These are phyloP conservation scores for Sesia bembeciformis DNA, from an alignment of 2,888 invertebrate species.

Conservation along the genomic window DNA sequence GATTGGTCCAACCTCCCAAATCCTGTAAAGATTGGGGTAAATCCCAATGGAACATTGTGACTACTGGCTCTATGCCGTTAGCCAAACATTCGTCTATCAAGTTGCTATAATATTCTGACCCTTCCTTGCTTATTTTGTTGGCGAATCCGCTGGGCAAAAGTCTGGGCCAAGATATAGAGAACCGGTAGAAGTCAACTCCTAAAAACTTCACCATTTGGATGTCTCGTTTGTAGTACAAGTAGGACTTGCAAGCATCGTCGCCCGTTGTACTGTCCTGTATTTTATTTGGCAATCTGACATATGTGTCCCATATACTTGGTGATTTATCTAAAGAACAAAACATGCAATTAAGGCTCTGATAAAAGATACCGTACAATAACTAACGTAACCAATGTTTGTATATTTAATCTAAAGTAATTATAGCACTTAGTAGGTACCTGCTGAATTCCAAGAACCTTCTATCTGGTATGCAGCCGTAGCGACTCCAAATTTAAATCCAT, in stretches of 20 bases:
- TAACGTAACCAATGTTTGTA: background rate
- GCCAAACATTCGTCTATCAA: slow-evolving; percentile 77
- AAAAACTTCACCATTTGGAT: slow-evolving; percentile 40
- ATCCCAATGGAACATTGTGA: slow-evolving; percentile 77
- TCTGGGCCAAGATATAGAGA: slow-evolving; percentile 80
- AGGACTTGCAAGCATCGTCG: slow-evolving; percentile 73
- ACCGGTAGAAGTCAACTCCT: slow-evolving; percentile 64
- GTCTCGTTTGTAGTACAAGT: slow-evolving; percentile 69
- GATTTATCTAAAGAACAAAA: slow-evolving; percentile 56
- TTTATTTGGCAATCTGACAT: slow-evolving; percentile 11
- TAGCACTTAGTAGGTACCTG: slow-evolving; percentile 22
- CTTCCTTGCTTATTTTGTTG: slow-evolving; percentile 75
- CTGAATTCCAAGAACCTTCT: slow-evolving; percentile 50
- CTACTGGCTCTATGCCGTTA: slow-evolving; percentile 74
- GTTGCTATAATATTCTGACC: slow-evolving; percentile 79
- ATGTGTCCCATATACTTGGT: slow-evolving; percentile 67
- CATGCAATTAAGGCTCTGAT: no score
- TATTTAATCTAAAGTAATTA: background rate
- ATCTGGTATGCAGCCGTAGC: slow-evolving; percentile 43
- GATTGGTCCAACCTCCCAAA: slow-evolving; percentile 77
- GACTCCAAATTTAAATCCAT: slow-evolving; percentile 33
- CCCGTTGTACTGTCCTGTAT: slow-evolving; percentile 49
- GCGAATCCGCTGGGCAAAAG: slow-evolving; percentile 77
- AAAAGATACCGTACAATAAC: no score
- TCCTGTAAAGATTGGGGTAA: slow-evolving; percentile 52